Evolutionary conservation across 1,140 invertebrate species (phyloP).

Genomic region (Brachionus calyciflorus): DNA sequence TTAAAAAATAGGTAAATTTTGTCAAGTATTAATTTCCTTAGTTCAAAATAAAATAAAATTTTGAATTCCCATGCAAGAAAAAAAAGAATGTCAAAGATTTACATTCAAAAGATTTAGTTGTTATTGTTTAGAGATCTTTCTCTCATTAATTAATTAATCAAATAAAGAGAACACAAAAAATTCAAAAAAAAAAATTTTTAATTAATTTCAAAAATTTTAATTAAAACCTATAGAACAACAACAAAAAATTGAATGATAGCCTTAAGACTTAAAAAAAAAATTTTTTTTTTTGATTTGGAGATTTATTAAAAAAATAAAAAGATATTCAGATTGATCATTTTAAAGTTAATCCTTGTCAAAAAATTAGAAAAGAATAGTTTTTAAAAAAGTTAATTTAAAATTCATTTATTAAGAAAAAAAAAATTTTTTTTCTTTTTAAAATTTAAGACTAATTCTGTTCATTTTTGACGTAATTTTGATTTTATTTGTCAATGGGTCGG

Average conservation of each 20-base stretch:
- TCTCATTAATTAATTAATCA: constrained; percentile 8
- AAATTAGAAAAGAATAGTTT: background rate
- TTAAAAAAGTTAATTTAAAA: constrained; percentile 34
- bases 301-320: too few relatives aligned
- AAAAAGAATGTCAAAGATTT: background rate
- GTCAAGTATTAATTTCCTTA: too few relatives aligned
- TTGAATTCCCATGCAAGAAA: constrained; percentile 2
- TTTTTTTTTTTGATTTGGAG: too few relatives aligned
- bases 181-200: constrained; percentile 2
- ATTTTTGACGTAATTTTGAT: constrained; percentile 20
- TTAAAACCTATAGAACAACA: background rate
- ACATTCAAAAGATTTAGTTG: background rate
- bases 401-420: constrained; percentile 9
- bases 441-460: too few relatives aligned
- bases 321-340: constrained; percentile 35
- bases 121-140: background rate
- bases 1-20: background rate
- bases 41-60: too few relatives aligned
- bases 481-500: too few relatives aligned
- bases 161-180: constrained; percentile 15
- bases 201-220: constrained; percentile 26
- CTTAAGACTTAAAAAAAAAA: too few relatives aligned
- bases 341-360: constrained; percentile 37
- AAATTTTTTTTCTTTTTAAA: constrained; percentile 18
- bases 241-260: too few relatives aligned